Base-by-base conservation (phyloP, 2,888 invertebrate species). In the Synergus laeviventris region DNA sequence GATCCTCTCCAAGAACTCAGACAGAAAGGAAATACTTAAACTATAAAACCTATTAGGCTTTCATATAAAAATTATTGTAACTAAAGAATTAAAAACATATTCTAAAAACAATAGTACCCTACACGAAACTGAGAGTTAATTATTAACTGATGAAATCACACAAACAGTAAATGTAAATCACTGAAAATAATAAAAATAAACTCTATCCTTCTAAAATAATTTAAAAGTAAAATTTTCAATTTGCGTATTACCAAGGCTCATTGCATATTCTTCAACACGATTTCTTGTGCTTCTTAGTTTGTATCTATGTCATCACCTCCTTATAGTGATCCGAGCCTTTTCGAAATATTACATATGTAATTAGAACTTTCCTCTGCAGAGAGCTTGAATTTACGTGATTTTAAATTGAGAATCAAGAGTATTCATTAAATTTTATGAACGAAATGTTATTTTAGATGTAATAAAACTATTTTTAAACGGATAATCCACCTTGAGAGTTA, bases 141-240 rank as follows among this genome's bases (percentile, higher is more conserved):
- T 18, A 54, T 54, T 16, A 1, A 18, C n/a, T 54, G 18, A 54
- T 54, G 54, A 54, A 18, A 54, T 24, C 59, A 24, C 21, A 21
- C 31, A 14, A 59, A 24, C 14, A 4, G 24, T 24, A 21, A 54
- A 16, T 18, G 18, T 24, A 24, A 59, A 59, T 59, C 12, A 59
- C 59, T 24, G 1, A 24, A 24, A 4, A 59, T 12, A 59, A 24
- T 24, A 59, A 24, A 59, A 59, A 59, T 21, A 24, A 18, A 14
- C 59, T 56, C 56, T 14, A 54, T 31, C n/a, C 36, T 45, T 54
- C n/a, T 11, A 31, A 16, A 31, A 70, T 70, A 49, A 70, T 49
- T 70, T 49, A 36, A 45, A 70, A 70, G 49, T 70, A 45, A 64
- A 21, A 64, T 64, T 42, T 36, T 49, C 31, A n/a, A 36, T 70